Evolutionary conservation across 2,797 vertebrate species (phyloP), one percentile per base, ranked within the genome.

Genomic region (Coracias cyanogaster): DNA sequence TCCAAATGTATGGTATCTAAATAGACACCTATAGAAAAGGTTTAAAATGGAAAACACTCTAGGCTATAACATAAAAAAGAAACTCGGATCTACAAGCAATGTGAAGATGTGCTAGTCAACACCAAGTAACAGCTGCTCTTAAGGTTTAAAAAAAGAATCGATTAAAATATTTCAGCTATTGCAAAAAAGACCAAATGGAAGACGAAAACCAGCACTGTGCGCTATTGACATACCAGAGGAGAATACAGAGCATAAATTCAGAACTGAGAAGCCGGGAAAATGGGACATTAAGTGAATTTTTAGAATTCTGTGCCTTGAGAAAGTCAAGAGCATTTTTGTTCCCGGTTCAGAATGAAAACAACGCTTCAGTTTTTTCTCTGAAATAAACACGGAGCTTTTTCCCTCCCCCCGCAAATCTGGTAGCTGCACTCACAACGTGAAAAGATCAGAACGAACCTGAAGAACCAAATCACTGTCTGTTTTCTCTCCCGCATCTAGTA

Each of bases 81-180:
- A 82, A 54, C 48, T 33, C 24, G 66, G 87, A 85, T 92, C 58
- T 79, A 51, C 73, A 86, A 78, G 88, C 83, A 62, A n/a, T 64
- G 83, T 65, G 90, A 84, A 84, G 73, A 96, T 70, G 90, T 95
- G 90, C 78, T 82, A 94, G 94, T 90, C 92, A 93, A 95, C 86
- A 82, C 81, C 1, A 4, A 85, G 57, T 70, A 95, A 80, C 89
- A 94, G 90, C 89, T 96, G 86, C 74, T 96, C 74, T 66, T 91
- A 49, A 85, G 10, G 15, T 91, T 96, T 93, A 85, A 92, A 96
- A 94, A 93, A 90, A 84, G 82, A 94, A 92, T 80, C 1, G 0
- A 93, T 94, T 96, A 95, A 92, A 96, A 86, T 82, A 91, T 94
- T 93, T 82, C 90, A 96, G 60, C 86, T 96, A 94, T 73, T 89